phyloP scores from a whole-genome alignment of 2,797 vertebrate species.

The Hydrophis major region DNA sequence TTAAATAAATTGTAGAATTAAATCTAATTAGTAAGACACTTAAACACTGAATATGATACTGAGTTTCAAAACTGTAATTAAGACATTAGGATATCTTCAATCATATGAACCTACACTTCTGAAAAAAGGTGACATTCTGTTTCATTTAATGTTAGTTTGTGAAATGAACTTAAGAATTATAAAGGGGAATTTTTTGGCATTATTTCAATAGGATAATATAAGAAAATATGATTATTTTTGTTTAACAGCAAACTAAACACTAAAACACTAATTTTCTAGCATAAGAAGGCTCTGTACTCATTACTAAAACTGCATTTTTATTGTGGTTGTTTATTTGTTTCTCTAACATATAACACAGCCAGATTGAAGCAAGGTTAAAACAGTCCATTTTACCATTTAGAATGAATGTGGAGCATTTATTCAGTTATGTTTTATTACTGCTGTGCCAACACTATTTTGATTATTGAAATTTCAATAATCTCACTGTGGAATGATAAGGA shows the following conservation, averaged over 20 bases:
- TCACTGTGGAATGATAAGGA: neutral
- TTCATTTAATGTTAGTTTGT: slow-evolving; percentile 27
- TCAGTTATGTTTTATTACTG: neutral
- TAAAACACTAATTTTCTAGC: neutral
- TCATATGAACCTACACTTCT: neutral
- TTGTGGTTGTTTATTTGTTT: neutral
- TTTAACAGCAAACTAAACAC: neutral
- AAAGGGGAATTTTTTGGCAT: neutral
- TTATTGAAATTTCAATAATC: neutral
- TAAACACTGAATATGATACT: neutral
- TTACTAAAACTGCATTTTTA: neutral
- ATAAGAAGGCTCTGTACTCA: neutral
- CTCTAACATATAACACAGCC: neutral
- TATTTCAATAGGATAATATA: slow-evolving; percentile 11
- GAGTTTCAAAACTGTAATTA: neutral
- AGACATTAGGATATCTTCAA: neutral
- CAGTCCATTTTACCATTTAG: neutral
- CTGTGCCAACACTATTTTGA: neutral
- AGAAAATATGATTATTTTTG: neutral
- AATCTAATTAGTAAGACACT: slow-evolving; percentile 9
- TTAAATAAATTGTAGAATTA: neutral
- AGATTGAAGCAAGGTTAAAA: neutral
- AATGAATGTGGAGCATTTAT: neutral
- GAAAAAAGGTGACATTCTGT: slow-evolving; percentile 11
- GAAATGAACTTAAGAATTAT: slow-evolving; percentile 46